phyloP scores from a whole-genome alignment of 2,888 invertebrate genomes.

The Salticus scenicus region DNA sequence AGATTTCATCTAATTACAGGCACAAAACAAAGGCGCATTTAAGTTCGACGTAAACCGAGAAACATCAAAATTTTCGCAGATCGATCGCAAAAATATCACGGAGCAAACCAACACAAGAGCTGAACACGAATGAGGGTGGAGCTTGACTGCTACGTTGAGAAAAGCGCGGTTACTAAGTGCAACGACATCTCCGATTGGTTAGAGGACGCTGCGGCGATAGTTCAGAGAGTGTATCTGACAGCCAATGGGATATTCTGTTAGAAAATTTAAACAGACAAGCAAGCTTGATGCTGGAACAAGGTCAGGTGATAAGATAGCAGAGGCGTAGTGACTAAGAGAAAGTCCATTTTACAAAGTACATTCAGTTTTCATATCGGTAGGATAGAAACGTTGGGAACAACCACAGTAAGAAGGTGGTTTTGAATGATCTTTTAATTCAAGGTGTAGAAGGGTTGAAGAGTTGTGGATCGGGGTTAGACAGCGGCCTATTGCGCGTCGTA shows the following conservation, averaged over 20 bases:
- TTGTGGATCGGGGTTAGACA: too few species aligned
- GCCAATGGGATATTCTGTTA: conserved; percentile 46
- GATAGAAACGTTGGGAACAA: too few species aligned
- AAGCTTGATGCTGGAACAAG: conserved; percentile 65
- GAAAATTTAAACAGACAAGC: conserved; percentile 35
- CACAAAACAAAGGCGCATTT: conserved; percentile 12
- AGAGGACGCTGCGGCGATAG: conserved; percentile 58
- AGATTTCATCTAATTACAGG: conserved; percentile 36
- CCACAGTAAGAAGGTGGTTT: too few species aligned
- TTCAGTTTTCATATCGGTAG: not conserved
- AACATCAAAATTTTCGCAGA: conserved; percentile 50
- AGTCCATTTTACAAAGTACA: conserved; percentile 35
- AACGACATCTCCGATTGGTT: conserved; percentile 46
- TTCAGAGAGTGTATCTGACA: conserved; percentile 38
- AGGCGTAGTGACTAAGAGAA: conserved; percentile 53
- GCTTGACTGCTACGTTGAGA: conserved; percentile 58
- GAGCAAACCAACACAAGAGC: conserved; percentile 65
- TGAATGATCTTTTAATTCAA: too few species aligned
- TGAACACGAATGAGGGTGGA: conserved; percentile 60
- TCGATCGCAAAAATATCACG: conserved; percentile 52
- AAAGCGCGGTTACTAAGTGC: conserved; percentile 41
- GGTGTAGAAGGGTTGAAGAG: too few species aligned
- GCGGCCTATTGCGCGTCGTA: too few species aligned
- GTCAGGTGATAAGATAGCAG: conserved; percentile 68
- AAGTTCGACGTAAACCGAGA: conserved; percentile 43